Evolutionary conservation across 2,113 vertebrate species (phyloP).

Genomic region (Phyllostomus discolor): DNA sequence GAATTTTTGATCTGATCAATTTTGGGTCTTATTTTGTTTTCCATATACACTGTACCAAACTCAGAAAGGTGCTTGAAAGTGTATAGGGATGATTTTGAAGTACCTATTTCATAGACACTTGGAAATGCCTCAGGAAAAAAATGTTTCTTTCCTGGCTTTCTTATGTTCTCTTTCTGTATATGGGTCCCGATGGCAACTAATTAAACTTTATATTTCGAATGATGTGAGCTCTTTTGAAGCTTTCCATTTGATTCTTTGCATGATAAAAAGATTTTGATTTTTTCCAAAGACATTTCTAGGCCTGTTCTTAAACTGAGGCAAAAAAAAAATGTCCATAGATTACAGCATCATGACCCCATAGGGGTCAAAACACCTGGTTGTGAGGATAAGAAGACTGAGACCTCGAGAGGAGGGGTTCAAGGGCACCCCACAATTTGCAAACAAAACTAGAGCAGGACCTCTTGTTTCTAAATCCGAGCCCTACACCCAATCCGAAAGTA

Average conservation of each 20-base stretch:
- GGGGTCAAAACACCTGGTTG: background rate
- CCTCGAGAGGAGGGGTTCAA: background rate
- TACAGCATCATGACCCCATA: background rate
- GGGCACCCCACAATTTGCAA: background rate
- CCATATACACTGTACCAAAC: background rate
- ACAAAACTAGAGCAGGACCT: background rate
- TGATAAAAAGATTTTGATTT: background rate
- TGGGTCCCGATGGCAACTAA: background rate
- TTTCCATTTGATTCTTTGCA: background rate
- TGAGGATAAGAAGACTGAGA: background rate
- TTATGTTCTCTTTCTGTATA: background rate
- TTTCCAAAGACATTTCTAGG: background rate
- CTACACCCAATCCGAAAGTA: background rate
- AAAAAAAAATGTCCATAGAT: background rate
- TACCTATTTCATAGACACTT: background rate
- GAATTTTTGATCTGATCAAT: background rate
- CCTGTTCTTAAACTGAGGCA: background rate
- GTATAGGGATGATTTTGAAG: background rate
- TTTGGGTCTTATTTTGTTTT: background rate
- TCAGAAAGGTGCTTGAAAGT: background rate
- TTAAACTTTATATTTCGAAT: background rate
- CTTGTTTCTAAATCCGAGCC: background rate
- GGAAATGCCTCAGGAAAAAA: constrained; percentile 18
- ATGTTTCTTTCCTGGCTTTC: background rate
- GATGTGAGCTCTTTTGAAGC: background rate